A percentile compares a stretch with the other conserved stretches of the same genome.
Evolutionary conservation across 2,888 invertebrate species (phyloP).

Genomic region (Heliconius sara): DNA sequence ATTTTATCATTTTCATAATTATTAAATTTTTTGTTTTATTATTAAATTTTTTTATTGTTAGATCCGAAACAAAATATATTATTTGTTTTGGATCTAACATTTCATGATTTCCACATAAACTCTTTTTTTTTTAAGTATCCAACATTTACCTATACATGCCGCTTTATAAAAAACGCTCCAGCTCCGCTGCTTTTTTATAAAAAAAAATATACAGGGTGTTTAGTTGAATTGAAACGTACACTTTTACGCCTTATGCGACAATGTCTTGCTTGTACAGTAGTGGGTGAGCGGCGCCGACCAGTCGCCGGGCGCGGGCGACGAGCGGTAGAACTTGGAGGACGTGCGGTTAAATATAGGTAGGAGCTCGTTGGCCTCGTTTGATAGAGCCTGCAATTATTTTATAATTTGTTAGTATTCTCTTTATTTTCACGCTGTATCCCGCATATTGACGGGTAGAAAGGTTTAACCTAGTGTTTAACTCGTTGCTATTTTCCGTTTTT

Average conservation of each 20-base stretch:
- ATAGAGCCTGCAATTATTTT: conserved; percentile 89
- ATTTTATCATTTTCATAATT: background rate
- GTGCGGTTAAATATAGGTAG: conserved; percentile 99
- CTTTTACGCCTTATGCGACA: conserved; percentile 56
- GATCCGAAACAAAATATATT: no score
- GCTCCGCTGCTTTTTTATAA: no score
- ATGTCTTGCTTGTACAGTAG: conserved; percentile 41
- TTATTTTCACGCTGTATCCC: no score
- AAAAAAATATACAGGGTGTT: background rate
- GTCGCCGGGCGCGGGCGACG: conserved; percentile 92
- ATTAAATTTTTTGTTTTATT: background rate
- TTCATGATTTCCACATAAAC: no score
- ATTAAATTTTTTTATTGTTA: no score
- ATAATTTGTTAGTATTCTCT: background rate
- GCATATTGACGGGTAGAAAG: no score
- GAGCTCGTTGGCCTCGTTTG: conserved; percentile 98
- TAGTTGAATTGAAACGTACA: background rate
- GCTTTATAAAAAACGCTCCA: background rate
- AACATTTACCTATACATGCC: no score
- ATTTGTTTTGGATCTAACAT: no score
- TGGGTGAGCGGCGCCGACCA: conserved; percentile 86
- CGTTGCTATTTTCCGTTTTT: no score
- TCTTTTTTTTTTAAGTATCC: no score
- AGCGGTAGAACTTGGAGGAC: conserved; percentile 94
- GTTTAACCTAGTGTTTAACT: no score